Base-by-base conservation (phyloP, 1,140 invertebrate species). In the Drosophila lacertosa region DNA sequence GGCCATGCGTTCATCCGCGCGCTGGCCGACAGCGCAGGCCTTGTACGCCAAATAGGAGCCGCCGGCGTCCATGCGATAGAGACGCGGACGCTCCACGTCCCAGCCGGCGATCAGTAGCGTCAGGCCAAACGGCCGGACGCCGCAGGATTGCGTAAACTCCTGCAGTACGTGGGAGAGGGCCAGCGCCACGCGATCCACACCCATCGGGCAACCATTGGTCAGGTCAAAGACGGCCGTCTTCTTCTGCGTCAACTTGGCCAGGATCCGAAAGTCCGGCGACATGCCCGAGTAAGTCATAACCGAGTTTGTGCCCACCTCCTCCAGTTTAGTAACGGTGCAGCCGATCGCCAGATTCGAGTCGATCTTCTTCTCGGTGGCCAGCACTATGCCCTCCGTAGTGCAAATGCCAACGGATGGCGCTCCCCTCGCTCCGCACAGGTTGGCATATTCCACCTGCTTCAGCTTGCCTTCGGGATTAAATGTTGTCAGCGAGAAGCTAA, bases 371-470 rank as follows among this genome's bases (percentile, higher is more conserved):
- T 26, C 6, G n/a, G n/a, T 47, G 44, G 13, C 24, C 6, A 47
- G 9, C 3, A 29, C 7, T 1, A 47, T 7, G 22, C 22, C 44
- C 3, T 47, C 1, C 1, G 3, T 2, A 0, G 44, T 47, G 4
- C 15, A 7, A 26, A 47, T 29, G 2, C 44, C 44, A n/a, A 47
- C 22, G 2, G 44, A 6, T 0, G 44, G 44, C 24, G 22, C 44
- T 0, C n/a, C n/a, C 22, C 2, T 47, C 44, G 6, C 2, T 2
- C 24, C 5, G 10, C 44, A 47, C 1, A 4, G 7, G 9, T 47
- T 47, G 6, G 44, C 44, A 47, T 29, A 47, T 0, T 47, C 7
- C 44, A 47, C 44, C 44, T 47, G 44, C 44, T 16, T 15, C 6
- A 47, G 2, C 13, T 47, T 13, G 6, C 44, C 44, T 3, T 2